Conservation (phyloP, 2,888 invertebrate genomes). For the Scaptomyza flava region DNA sequence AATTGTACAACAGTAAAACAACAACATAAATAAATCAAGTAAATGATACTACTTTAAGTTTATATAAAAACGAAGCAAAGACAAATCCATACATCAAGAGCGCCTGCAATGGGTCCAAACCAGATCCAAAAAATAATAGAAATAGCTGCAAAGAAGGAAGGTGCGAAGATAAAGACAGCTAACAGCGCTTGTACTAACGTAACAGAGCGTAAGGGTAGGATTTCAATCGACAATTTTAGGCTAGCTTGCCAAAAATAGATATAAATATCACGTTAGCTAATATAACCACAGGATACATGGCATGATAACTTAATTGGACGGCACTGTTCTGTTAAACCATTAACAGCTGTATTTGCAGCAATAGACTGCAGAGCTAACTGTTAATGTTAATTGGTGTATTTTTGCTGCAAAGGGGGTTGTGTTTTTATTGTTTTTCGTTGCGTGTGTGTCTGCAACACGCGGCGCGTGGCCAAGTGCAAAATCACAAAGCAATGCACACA, state of each 20-base stretch:
- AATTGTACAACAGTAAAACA: constrained; percentile 76
- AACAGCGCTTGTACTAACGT: not conserved
- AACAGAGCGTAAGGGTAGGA: too few species aligned
- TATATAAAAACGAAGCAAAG: constrained; percentile 56
- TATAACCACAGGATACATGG: too few species aligned
- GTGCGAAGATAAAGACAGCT: not conserved
- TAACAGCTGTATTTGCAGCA: constrained; percentile 43
- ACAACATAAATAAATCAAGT: constrained; percentile 73
- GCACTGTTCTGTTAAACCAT: constrained; percentile 34
- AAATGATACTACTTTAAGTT: constrained; percentile 76
- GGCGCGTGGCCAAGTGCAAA: constrained; percentile 61
- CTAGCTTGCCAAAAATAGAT: not conserved
- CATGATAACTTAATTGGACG: constrained; percentile 7
- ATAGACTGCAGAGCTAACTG: not conserved
- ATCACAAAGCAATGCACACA: constrained; percentile 62
- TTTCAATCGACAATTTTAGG: not conserved
- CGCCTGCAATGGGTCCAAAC: constrained; percentile 36
- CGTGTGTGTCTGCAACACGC: constrained; percentile 26
- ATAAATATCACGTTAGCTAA: not conserved
- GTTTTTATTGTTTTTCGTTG: constrained; percentile 19
- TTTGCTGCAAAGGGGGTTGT: constrained; percentile 39
- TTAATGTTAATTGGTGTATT: too few species aligned
- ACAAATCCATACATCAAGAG: constrained; percentile 47
- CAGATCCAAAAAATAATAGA: constrained; percentile 10
- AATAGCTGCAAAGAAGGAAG: not conserved